phyloP scores from a whole-genome alignment of 1,140 invertebrate genomes.

The Zaprionus ghesquierei region DNA sequence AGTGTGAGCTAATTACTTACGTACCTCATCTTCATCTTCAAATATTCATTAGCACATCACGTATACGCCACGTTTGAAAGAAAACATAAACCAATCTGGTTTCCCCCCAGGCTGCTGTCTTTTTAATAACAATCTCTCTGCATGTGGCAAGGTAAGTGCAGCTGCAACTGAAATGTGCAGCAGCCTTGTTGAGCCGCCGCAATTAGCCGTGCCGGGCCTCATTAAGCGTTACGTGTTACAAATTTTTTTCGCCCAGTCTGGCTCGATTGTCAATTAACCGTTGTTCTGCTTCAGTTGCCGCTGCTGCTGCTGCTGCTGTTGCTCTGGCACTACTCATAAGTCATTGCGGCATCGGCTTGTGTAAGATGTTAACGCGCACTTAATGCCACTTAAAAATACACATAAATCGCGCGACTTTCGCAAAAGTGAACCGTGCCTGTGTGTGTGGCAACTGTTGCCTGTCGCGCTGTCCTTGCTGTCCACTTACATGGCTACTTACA shows the following conservation, averaged over 20 bases:
- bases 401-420: constrained; percentile 59
- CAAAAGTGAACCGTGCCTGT: constrained; percentile 17
- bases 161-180: constrained; percentile 2
- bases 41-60: too few species aligned
- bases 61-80: too few species aligned
- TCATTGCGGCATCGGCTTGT: constrained; percentile 66
- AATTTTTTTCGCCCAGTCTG: constrained; percentile 38
- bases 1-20: constrained; percentile 88
- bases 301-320: constrained; percentile 23
- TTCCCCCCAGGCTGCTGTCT: too few species aligned
- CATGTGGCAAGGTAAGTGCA: too few species aligned
- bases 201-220: constrained; percentile 60
- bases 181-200: constrained; percentile 11
- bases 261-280: constrained; percentile 64
- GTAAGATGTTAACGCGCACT: constrained; percentile 80
- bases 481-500: constrained; percentile 79
- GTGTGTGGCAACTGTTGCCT: constrained; percentile 39
- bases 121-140: too few species aligned
- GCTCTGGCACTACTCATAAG: constrained; percentile 48
- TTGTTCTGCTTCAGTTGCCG: constrained; percentile 42
- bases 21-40: too few species aligned
- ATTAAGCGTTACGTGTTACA: constrained; percentile 49
- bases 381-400: constrained; percentile 80
- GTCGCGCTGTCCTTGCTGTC: constrained; percentile 41
- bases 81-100: too few species aligned